Evolutionary conservation across 2,797 vertebrate species (phyloP), one percentile per base, ranked within the genome.

Genomic region (Phyllotis vaccarum): DNA sequence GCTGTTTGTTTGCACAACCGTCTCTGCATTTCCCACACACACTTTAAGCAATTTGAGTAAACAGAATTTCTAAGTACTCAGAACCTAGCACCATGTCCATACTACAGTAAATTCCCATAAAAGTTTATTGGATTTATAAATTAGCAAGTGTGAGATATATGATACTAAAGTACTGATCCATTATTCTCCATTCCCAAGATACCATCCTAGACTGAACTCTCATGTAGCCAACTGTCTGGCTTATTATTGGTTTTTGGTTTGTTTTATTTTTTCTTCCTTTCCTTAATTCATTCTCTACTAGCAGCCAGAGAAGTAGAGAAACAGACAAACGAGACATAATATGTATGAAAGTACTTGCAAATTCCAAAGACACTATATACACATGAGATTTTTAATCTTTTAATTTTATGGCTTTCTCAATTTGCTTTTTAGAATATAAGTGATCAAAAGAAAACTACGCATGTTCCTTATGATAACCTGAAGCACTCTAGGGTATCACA

Each of bases 341-440:
- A 34, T 6, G 34, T 75, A 56, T 64, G 89, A 52, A 86, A 89
- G 96, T 34, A 89, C 94, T 87, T 72, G 12, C 62, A 95, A 93
- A 94, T 91, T 90, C 62, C 87, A 76, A 95, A 95, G 90, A n/a
- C 4, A 52, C 81, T 86, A 19, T 60, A 79, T 43, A 85, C 64
- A 93, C 56, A 74, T 29, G 85, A 92, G 17, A 16, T 43, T 95
- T 95, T 89, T 90, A 79, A 89, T 92, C 89, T 31, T 96, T 93
- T 92, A 76, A 95, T 78, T 92, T 92, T 93, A 58, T 95, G 86
- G 64, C 58, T 92, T 78, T 93, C 78, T 2, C 6, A 83, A 86
- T 97, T 78, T 95, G 86, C 93, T 60, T 85, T 96, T 92, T 86
- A 64, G 78, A 75, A 94, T 92, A 72, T 94, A 96, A 68, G 19